Base-by-base conservation (phyloP, 2,797 vertebrate genomes). In the Setipinna tenuifilis region DNA sequence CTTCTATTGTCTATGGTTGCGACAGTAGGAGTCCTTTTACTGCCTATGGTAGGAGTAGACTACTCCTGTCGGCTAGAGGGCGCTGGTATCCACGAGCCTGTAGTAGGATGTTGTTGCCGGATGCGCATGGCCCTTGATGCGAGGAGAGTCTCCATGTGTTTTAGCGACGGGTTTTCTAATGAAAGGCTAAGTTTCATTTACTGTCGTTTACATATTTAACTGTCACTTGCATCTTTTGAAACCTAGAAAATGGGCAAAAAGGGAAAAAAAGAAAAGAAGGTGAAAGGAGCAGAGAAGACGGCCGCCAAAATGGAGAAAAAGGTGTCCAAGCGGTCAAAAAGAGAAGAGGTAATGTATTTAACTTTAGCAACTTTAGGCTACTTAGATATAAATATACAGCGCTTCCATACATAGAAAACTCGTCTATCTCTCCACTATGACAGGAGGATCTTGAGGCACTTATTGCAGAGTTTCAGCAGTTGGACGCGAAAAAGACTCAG, bases 291-390 rank as follows among this genome's bases (percentile, higher is more conserved):
- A 0, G 98, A 97, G 91, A 99, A 99, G 87, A 98, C 97, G 0
- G 96, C 97, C 0, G 95, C 96, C 6, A 99, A 99, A 89, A 97
- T 98, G 98, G 98, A 98, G 94, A 98, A 95, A 90, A 99, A 99
- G 86, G 95, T 98, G 86, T 98, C 96, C 6, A 98, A 97, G 91
- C 91, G 97, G 84, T 96, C 96, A n/a, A 97, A 95, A 94, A 96
- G 96, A 90, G 97, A 98, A 48, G 97, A 98, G 97, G 98, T 97
- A 88, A 89, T 83, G 25, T 28, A 2, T 31, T n/a, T 62, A 23
- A 23, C n/a, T n/a, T 25, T 62, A 21, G n/a, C 61, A 11, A 14
- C 11, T 81, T 83, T 81, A 23, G 75, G 17, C 19, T 23, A 12
- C 25, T 6, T 41, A 6, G 44, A 0, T 10, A 35, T 9, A 21